Evolutionary conservation across 2,888 invertebrate genomes (phyloP).

Genomic region (Carcina quercana): DNA sequence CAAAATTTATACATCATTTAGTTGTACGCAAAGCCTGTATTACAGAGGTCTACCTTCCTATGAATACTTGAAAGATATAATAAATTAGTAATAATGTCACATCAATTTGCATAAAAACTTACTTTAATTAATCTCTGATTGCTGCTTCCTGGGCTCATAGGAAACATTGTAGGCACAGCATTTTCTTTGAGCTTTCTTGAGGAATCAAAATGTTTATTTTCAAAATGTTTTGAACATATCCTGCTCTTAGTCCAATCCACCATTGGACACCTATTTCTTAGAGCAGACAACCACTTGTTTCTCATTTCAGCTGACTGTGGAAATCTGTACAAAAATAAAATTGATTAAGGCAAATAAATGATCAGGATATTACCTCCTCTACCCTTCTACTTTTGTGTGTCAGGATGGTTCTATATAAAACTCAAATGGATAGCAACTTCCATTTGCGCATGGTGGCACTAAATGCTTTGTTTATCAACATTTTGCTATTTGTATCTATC

Average conservation of each 20-base stretch:
- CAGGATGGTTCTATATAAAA: too few relatives aligned
- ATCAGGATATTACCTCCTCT: too few relatives aligned
- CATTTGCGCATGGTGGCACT: too few relatives aligned
- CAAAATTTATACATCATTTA: too few relatives aligned
- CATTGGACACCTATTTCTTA: constrained; percentile 44
- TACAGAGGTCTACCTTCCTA: too few relatives aligned
- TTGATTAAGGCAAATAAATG: too few relatives aligned
- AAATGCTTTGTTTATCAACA: too few relatives aligned
- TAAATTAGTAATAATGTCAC: too few relatives aligned
- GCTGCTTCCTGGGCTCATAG: background rate
- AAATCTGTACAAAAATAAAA: constrained; percentile 37
- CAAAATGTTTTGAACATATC: constrained; percentile 61
- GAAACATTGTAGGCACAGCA: constrained; percentile 55
- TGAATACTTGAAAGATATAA: too few relatives aligned
- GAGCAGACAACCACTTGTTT: constrained; percentile 46
- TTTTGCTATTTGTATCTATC: constrained; percentile 2
- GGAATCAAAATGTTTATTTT: constrained; percentile 46
- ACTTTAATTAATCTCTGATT: background rate
- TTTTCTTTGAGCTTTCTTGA: constrained; percentile 41
- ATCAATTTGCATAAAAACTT: background rate
- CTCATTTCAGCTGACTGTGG: constrained; percentile 45
- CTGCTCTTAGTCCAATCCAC: constrained; percentile 52
- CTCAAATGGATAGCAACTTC: too few relatives aligned
- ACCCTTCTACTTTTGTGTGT: too few relatives aligned
- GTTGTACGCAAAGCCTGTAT: too few relatives aligned